Evolutionary conservation across 2,113 vertebrate genomes (phyloP).

Genomic region (Mesembrinibis cayennensis): DNA sequence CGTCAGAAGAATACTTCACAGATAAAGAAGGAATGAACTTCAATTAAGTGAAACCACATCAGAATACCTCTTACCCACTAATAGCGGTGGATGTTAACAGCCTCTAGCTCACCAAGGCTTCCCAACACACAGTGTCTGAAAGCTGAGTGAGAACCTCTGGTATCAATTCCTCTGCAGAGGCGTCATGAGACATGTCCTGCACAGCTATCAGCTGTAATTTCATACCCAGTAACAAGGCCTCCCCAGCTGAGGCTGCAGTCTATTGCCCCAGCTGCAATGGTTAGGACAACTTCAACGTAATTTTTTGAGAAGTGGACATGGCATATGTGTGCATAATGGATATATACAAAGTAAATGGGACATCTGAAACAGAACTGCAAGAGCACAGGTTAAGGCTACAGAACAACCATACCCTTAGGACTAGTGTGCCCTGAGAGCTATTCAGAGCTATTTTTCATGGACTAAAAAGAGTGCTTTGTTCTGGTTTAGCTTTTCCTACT

Average conservation of each 20-base stretch:
- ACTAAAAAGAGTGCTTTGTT: not conserved
- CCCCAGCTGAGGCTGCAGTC: not conserved
- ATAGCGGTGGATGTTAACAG: not conserved
- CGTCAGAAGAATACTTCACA: not conserved
- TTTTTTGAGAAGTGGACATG: not conserved
- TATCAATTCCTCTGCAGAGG: not conserved
- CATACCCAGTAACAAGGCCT: not conserved
- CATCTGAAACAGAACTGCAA: not conserved
- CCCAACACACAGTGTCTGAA: not conserved
- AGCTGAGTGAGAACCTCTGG: not conserved
- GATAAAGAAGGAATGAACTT: not conserved
- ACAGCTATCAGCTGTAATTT: not conserved
- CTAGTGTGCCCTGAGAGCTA: accelerated
- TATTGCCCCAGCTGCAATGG: not conserved
- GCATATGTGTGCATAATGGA: not conserved
- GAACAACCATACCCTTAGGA: not conserved
- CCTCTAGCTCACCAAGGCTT: not conserved
- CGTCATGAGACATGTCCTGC: accelerated
- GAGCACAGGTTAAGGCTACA: not conserved
- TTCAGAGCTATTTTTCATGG: not conserved
- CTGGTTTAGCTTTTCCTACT: not conserved
- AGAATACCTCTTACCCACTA: not conserved
- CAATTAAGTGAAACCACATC: not conserved
- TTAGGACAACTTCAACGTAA: not conserved
- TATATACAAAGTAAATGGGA: not conserved